phyloP scores from a whole-genome alignment of 2,797 vertebrate genomes.

The Muraenolepis orangiensis region DNA sequence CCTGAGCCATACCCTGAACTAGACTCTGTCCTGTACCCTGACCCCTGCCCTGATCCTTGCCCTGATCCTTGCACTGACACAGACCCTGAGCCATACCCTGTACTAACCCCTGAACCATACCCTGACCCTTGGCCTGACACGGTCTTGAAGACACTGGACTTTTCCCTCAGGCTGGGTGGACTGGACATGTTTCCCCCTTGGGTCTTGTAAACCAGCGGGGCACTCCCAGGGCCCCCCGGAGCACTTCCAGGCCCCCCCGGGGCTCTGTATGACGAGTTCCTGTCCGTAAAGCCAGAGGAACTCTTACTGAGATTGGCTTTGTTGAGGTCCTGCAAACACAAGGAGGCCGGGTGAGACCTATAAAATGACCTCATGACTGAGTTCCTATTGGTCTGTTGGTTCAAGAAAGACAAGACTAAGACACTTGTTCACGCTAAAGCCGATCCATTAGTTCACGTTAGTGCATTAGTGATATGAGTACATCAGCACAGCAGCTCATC shows the following conservation, averaged over 20 bases:
- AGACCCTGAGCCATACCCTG: background rate
- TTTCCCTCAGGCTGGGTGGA: constrained; percentile 6
- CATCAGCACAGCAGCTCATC: too few species aligned
- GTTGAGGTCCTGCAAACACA: constrained; percentile 74
- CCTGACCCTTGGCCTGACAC: background rate
- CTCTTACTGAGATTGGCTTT: constrained; percentile 65
- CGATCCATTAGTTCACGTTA: background rate
- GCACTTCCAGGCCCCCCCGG: constrained; percentile 61
- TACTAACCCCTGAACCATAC: background rate
- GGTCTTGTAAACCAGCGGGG: constrained; percentile 49
- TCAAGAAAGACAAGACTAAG: background rate
- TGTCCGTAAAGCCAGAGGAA: constrained; percentile 19
- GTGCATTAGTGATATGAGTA: background rate
- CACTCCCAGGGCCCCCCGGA: constrained; percentile 61
- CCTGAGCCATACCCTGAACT: background rate
- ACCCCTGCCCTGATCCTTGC: background rate
- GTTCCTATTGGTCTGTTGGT: background rate
- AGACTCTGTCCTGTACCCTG: background rate
- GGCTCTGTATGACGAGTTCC: constrained; percentile 30
- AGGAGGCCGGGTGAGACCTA: background rate
- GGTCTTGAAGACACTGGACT: background rate
- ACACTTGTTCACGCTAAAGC: too few species aligned
- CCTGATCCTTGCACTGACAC: background rate
- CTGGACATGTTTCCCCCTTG: constrained; percentile 46
- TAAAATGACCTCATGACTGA: background rate